Conservation (phyloP, 1,140 invertebrate genomes). For the Dendroctonus valens region DNA sequence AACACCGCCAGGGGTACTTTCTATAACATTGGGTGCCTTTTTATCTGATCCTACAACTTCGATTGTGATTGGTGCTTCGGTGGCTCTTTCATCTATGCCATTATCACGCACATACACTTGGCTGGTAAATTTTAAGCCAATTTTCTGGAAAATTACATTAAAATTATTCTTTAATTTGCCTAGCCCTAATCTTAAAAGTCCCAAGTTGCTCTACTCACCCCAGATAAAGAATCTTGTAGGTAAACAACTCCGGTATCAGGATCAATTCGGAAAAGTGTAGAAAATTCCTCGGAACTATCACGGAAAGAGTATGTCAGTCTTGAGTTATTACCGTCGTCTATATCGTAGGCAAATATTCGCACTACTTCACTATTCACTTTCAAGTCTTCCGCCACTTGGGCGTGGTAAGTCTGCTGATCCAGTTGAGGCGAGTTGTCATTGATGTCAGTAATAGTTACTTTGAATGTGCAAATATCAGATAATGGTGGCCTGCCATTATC, state of each 20-base stretch:
- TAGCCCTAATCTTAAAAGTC: background rate
- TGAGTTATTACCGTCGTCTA: constrained; percentile 84
- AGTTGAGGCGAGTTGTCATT: constrained; percentile 87
- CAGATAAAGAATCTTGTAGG: constrained; percentile 59
- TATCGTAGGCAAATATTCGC: constrained; percentile 84
- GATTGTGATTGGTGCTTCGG: constrained; percentile 73
- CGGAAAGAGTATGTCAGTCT: constrained; percentile 59
- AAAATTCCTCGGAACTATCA: constrained; percentile 52
- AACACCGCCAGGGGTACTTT: constrained; percentile 56
- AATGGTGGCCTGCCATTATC: constrained; percentile 82
- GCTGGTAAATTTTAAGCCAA: constrained; percentile 54
- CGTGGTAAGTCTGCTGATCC: constrained; percentile 74
- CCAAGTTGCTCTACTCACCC: constrained; percentile 22
- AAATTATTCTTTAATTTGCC: background rate
- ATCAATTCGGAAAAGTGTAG: constrained; percentile 75
- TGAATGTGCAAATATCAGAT: constrained; percentile 85
- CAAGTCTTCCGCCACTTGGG: constrained; percentile 74
- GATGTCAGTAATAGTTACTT: constrained; percentile 81
- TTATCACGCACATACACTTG: constrained; percentile 66
- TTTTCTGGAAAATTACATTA: constrained; percentile 54
- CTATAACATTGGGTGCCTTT: constrained; percentile 73
- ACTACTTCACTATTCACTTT: constrained; percentile 70
- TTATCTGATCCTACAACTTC: constrained; percentile 84
- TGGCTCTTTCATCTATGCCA: constrained; percentile 60
- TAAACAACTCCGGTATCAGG: constrained; percentile 74